Evolutionary conservation across 2,797 vertebrate genomes (phyloP), one percentile per base, ranked within the genome.

Genomic region (Micrastur ruficollis): DNA sequence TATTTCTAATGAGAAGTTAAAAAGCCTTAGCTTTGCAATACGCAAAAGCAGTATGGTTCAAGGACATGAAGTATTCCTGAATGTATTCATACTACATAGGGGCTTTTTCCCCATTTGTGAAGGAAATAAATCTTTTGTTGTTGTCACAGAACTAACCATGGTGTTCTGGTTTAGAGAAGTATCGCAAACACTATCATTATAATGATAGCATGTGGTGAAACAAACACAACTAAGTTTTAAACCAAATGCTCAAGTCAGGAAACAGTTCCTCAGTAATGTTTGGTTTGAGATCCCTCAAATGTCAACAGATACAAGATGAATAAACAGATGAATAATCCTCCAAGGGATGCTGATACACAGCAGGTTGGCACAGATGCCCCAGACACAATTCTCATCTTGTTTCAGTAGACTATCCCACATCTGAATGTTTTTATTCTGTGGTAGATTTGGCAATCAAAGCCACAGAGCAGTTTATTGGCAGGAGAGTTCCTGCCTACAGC

Each of bases 271-370:
- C 82, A 92, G 62, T 34, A 72, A 68, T 46, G 71, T 93, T 91
- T 89, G 27, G 23, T 59, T 90, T 93, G 63, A 91, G 26, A 92
- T 71, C 44, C 32, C 44, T 82, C 36, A 80, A 81, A 86, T 63
- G 49, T 82, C 89, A 93, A 85, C 65, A 94, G 80, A 89, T 7
- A 85, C 3, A 81, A 82, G 59, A 80, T 10, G 47, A 91, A 87
- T 84, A 89, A 93, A 86, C 83, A 92, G 55, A n/a, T n/a, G n/a
- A n/a, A n/a, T n/a, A n/a, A 85, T 46, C 52, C 71, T 92, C 71
- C 59, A 66, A 80, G 74, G 75, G 74, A 66, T 74, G 86, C 71
- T 82, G 71, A 76, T 42, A 56, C 92, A 92, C 78, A 92, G 86
- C 49, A 87, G 50, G 67, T 50, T 96, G 89, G 81, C 94, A 82